phyloP scores from a whole-genome alignment of 1,140 invertebrate species.

The Eriocheir sinensis region DNA sequence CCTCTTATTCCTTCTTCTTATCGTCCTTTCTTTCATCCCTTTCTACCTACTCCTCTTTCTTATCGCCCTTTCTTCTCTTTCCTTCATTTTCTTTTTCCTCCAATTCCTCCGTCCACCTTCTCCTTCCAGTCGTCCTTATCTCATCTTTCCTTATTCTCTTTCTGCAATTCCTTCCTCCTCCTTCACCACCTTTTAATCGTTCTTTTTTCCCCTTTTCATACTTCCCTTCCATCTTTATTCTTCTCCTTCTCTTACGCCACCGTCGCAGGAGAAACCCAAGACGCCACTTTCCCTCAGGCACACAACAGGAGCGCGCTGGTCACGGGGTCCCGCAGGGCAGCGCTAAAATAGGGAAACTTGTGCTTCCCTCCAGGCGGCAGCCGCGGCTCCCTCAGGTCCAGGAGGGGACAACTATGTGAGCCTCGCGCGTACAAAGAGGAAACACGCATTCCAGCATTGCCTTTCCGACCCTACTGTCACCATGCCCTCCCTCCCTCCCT shows the following conservation, averaged over 20 bases:
- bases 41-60: too few relatives aligned
- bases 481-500: neutral
- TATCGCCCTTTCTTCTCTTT: too few relatives aligned
- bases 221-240: too few relatives aligned
- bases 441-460: neutral
- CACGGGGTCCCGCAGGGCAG: neutral
- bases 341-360: conserved; percentile 25
- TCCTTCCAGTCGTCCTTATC: too few relatives aligned
- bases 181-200: too few relatives aligned
- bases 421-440: neutral
- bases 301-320: neutral
- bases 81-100: too few relatives aligned
- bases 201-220: too few relatives aligned
- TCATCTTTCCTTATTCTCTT: too few relatives aligned
- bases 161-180: too few relatives aligned
- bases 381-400: neutral
- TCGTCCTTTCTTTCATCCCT: too few relatives aligned
- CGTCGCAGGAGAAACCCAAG: neutral
- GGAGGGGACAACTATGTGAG: conserved; percentile 8
- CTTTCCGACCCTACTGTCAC: neutral
- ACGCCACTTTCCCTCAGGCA: neutral
- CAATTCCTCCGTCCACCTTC: too few relatives aligned
- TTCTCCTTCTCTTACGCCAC: neutral
- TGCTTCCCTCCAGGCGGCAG: neutral
- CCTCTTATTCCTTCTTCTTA: too few relatives aligned